A percentile compares a stretch with the other conserved stretches of the same genome.
Conservation (phyloP, 2,113 vertebrate species). For the Thinocorus orbignyianus region DNA sequence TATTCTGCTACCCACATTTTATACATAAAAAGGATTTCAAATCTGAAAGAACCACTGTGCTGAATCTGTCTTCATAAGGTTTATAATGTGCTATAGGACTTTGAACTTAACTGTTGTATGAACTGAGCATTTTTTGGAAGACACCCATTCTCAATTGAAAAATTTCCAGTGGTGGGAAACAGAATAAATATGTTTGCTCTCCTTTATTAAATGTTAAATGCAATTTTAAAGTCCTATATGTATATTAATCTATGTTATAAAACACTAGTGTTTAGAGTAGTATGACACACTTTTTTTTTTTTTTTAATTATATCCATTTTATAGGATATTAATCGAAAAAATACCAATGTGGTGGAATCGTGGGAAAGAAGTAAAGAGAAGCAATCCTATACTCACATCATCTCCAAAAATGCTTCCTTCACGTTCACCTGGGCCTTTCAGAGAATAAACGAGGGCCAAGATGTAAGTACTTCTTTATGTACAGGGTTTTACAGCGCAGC, state of each 20-base stretch:
- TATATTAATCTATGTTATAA: not conserved
- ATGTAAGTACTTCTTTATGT: slow-evolving; percentile 78
- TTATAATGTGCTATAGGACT: not conserved
- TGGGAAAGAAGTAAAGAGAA: slow-evolving; percentile 91
- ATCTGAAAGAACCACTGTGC: not conserved
- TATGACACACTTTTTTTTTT: not conserved
- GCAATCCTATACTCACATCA: slow-evolving; percentile 89
- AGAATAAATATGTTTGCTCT: not conserved
- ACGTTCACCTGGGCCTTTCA: slow-evolving; percentile 98
- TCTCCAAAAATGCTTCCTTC: slow-evolving; percentile 91
- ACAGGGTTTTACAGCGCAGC: not conserved
- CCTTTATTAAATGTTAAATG: not conserved
- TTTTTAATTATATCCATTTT: not conserved
- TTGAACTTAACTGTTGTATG: not conserved
- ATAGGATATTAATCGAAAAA: slow-evolving; percentile 92
- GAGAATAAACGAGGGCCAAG: slow-evolving; percentile 89
- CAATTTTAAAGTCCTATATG: not conserved
- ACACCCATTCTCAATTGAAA: not conserved
- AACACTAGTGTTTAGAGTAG: not conserved
- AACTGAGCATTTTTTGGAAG: not conserved
- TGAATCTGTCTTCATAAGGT: not conserved
- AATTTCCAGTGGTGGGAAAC: not conserved
- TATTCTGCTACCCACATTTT: not conserved
- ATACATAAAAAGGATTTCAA: not conserved
- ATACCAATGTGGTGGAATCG: slow-evolving; percentile 92